Percentiles rank a stretch among this genome's conserved stretches.
These are phyloP conservation scores for Xanthorhoe designata DNA, from an alignment of 2,888 invertebrate species.

Conservation along the genomic window DNA sequence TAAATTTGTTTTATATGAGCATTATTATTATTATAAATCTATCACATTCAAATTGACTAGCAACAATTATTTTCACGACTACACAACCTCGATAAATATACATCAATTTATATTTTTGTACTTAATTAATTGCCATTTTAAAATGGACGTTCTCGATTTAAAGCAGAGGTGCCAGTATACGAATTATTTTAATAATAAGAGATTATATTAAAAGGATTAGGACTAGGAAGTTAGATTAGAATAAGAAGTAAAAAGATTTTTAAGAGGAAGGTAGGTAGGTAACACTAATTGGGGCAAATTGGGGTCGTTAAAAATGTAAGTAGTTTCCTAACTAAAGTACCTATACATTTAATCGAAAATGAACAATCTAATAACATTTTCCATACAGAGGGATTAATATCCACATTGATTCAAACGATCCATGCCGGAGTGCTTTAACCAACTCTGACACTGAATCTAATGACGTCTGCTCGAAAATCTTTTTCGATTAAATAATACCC, in stretches of 20 bases:
- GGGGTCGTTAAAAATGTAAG: not conserved
- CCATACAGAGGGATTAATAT: too few species aligned
- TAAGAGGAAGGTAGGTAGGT: too few species aligned
- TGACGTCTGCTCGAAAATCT: too few species aligned
- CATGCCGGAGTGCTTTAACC: too few species aligned
- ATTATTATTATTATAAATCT: conserved; percentile 27
- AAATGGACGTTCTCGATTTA: conserved; percentile 38
- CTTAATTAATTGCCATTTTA: conserved; percentile 22
- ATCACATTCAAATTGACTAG: conserved; percentile 50
- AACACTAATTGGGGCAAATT: too few species aligned
- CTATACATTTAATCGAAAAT: not conserved
- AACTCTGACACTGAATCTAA: too few species aligned
- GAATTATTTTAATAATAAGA: conserved; percentile 4
- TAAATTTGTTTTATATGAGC: conserved; percentile 7
- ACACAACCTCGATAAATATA: conserved; percentile 55
- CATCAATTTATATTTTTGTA: conserved; percentile 49
- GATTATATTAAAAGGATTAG: conserved; percentile 7
- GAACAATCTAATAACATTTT: too few species aligned
- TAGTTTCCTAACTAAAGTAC: not conserved
- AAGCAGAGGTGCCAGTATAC: conserved; percentile 14
- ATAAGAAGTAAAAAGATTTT: not conserved
- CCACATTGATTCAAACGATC: too few species aligned
- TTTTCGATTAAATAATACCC: too few species aligned
- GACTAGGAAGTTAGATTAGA: conserved; percentile 6
- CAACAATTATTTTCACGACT: conserved; percentile 46